Evolutionary conservation across 2,797 vertebrate genomes (phyloP), one percentile per base, ranked within the genome.

Genomic region (Oreonectes daqikongensis): DNA sequence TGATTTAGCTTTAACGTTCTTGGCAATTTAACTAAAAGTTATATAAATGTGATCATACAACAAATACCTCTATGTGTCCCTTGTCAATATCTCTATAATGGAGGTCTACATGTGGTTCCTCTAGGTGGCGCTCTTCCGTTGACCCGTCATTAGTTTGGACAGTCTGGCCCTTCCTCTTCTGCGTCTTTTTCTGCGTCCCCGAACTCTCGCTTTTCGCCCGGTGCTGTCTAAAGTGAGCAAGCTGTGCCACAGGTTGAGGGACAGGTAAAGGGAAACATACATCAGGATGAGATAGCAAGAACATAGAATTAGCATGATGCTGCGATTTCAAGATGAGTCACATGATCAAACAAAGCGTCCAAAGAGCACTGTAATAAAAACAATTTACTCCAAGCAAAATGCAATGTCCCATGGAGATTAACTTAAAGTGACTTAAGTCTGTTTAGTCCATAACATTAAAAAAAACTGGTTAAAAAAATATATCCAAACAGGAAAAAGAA

Each of bases 191-290:
- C 94, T 92, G 63, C 91, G 92, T 20, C 92, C 94, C 87, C 90
- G 90, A 7, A 92, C 93, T 0, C 92, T 93, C 67, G 76, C 91
- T 77, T 91, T 94, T 94, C 89, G 95, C 76, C 92, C 95, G 94
- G 88, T 91, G 92, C 90, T 95, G 94, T 96, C 93, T 92, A 94
- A 90, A 96, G 89, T 90, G 86, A 95, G 93, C 94, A 96, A 98
- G 89, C 96, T 99, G 92, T 91, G 92, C 86, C 96, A 84, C 85
- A 97, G 95, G 68, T 93, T 92, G 78, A 95, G 93, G 1, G 94
- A 93, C 65, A 95, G 88, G 87, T 95, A 96, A 72, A 93, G 63
- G 75, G 88, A 93, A 60, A 98, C 92, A 53, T 97, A 97, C 70
- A 91, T 89, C 64, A 98, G 92, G 68, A 96, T 93, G 69, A 92